Evolutionary conservation across 2,888 invertebrate species (phyloP), one percentile per base, ranked within the genome.

Genomic region (Thumatha senex): DNA sequence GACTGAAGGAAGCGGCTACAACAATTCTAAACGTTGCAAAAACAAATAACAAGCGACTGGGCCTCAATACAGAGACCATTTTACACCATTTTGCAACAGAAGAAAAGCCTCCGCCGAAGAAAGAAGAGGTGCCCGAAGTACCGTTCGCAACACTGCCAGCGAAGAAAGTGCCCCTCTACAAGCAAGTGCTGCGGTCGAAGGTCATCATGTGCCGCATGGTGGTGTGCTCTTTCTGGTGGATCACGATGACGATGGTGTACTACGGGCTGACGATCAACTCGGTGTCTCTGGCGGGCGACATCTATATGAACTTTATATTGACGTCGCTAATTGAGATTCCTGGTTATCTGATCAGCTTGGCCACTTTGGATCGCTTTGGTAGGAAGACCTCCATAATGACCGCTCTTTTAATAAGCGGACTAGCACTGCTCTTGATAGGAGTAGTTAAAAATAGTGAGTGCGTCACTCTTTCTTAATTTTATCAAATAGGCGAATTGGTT

Each of bases 181-280:
- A 0, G 9, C 47, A 56, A 46, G 58, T 66, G 40, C 11, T 54
- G 9, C 14, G 7, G 3, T 66, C 66, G 0, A 66, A 10, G 31
- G 44, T 24, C 0, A 66, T 64, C 1, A 0, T 51, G 41, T 33
- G 18, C 8, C 63, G 64, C 8, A 1, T 66, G 9, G 2, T 7
- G 7, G 58, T 74, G 78, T 30, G 76, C 87, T 34, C 93, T 93
- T 38, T 38, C 29, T 80, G 92, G 54, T 92, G 92, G 69, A 74
- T 78, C 35, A 89, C 92, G 0, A 80, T 93, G 14, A 86, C 87
- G 62, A 78, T 76, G 1, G 86, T 93, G 0, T 93, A 91, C 70
- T 70, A 93, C 12, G 54, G 92, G 5, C 93, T 93, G 47, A 93
- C 93, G 7, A 45, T 83, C 7, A 24, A 40, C 18, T 45, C 45